These are phyloP conservation scores for Parnassius smintheus DNA, from an alignment of 2,888 invertebrate genomes.

Conservation along the genomic window DNA sequence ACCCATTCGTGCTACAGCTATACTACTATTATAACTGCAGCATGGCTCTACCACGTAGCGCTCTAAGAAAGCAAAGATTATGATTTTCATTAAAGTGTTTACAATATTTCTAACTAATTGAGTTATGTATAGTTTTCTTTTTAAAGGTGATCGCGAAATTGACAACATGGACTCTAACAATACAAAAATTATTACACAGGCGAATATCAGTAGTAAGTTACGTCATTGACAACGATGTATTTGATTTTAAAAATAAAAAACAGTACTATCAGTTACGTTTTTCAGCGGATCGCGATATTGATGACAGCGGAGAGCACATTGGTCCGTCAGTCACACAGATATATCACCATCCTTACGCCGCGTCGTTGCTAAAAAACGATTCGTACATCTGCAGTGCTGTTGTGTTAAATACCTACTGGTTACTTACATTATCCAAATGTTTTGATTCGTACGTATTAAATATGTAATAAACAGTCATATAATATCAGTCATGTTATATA, in stretches of 20 bases:
- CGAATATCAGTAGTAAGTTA: conserved; percentile 23
- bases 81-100: too few relatives aligned
- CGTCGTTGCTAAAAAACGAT: conserved; percentile 51
- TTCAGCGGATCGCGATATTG: conserved; percentile 39
- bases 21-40: too few relatives aligned
- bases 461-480: too few relatives aligned
- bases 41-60: too few relatives aligned
- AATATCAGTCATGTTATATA: too few relatives aligned
- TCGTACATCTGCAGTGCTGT: conserved; percentile 63
- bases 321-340: conserved; percentile 61
- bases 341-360: conserved; percentile 58
- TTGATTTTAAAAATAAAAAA: neutral
- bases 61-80: too few relatives aligned
- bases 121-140: neutral
- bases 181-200: conserved; percentile 14
- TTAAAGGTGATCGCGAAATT: conserved; percentile 15
- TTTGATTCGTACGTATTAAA: conserved; percentile 60
- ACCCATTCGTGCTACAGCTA: too few relatives aligned
- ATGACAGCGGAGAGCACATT: conserved; percentile 57
- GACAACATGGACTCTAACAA: conserved; percentile 14
- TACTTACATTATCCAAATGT: conserved; percentile 65
- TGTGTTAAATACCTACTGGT: conserved; percentile 64
- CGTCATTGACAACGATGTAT: neutral
- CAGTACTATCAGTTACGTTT: neutral
- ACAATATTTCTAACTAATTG: too few relatives aligned